Evolutionary conservation across 2,797 vertebrate species (phyloP), one percentile per base, ranked within the genome.

Genomic region (Sitta carolinensis): DNA sequence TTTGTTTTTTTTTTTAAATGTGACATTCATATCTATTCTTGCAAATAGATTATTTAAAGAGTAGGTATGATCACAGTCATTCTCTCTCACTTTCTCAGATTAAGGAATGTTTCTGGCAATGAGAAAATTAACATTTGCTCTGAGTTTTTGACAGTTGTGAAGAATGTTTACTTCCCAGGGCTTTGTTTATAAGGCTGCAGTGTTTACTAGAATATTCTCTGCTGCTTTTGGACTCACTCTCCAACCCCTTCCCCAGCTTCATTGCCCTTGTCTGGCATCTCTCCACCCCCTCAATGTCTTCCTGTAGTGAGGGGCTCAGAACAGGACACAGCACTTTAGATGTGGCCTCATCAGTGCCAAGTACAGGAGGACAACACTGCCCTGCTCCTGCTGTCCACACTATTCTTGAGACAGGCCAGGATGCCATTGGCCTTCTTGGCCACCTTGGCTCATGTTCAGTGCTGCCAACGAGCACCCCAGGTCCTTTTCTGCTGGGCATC

Each of bases 1-100:
- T n/a, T 62, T 36, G 10, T 36, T 36, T 36, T 42, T 51, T 47
- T 32, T 5, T 22, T 76, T 69, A 22, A 87, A n/a, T 83, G 30
- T 75, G 78, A 84, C 43, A 67, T 82, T 40, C 21, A 45, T 69
- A 83, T 88, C 45, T 93, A 45, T 87, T 89, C 77, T 54, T 93
- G 75, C 80, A 96, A 96, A 95, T 84, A 72, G 67, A 84, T 88
- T 64, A 42, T 88, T 86, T 76, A 87, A 96, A 91, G 43, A 87
- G 25, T 54, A 87, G 87, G 40, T 30, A 78, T 55, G 61, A 69
- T 81, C 20, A 26, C n/a, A 36, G 68, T 57, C 66, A 77, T 90
- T 96, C 68, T 84, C 38, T 94, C 45, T 85, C 42, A 69, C 38
- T 62, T 89, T 58, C 50, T 91, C 43, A 73, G 90, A 87, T 64